Evolutionary conservation across 2,888 invertebrate species (phyloP).

Genomic region (Ellobium chinense): DNA sequence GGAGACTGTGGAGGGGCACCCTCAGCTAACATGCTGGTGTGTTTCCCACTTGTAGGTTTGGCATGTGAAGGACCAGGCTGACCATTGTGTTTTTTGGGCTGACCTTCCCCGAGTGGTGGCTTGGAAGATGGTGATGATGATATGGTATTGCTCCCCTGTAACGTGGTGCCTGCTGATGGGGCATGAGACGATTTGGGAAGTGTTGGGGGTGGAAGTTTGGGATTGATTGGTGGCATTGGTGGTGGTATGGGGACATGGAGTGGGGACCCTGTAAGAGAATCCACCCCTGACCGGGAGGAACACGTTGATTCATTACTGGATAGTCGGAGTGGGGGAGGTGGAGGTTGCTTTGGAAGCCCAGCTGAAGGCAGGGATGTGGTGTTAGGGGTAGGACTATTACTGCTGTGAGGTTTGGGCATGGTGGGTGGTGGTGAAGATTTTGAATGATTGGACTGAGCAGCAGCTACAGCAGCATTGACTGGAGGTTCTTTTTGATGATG

Average conservation of each 20-base stretch:
- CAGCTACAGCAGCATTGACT: neutral
- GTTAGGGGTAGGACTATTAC: slow-evolving; percentile 2
- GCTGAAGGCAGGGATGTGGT: slow-evolving; percentile 29
- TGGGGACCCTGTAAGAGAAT: slow-evolving; percentile 38
- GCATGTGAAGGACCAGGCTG: neutral
- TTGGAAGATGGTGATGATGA: slow-evolving; percentile 23
- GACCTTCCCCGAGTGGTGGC: slow-evolving; percentile 11
- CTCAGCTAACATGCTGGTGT: slow-evolving; percentile 30
- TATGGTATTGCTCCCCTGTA: neutral
- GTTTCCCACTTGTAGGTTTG: slow-evolving; percentile 5
- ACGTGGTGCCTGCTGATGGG: neutral
- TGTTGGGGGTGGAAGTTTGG: slow-evolving; percentile 49
- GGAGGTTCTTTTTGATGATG: neutral
- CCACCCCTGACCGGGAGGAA: slow-evolving; percentile 49
- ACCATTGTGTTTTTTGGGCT: slow-evolving; percentile 9
- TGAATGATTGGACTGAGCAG: slow-evolving; percentile 18
- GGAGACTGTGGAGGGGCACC: slow-evolving; percentile 45
- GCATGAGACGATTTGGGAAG: slow-evolving; percentile 47
- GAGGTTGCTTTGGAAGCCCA: slow-evolving; percentile 40
- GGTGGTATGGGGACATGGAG: slow-evolving; percentile 52
- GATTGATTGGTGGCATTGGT: slow-evolving; percentile 52
- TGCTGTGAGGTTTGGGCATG: slow-evolving; percentile 44
- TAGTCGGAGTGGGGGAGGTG: slow-evolving; percentile 48
- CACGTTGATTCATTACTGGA: slow-evolving; percentile 48
- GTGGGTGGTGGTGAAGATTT: slow-evolving; percentile 50